Percentiles rank a stretch among this genome's conserved stretches.
phyloP scores from a whole-genome alignment of 2,113 vertebrate genomes.

The Recurvirostra avosetta region DNA sequence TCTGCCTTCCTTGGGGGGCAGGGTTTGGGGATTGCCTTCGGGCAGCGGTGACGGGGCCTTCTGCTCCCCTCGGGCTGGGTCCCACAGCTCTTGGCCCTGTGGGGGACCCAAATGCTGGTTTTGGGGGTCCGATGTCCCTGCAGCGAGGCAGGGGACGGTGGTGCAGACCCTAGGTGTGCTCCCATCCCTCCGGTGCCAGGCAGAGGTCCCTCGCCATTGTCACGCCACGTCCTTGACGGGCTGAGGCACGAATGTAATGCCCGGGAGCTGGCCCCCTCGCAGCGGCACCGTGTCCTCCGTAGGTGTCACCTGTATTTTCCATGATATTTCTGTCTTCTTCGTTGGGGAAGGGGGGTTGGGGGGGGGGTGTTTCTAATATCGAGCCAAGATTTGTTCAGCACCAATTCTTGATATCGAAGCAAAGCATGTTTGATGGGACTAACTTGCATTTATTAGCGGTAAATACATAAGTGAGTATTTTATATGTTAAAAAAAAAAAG shows the following conservation, averaged over 20 bases:
- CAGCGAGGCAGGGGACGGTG: not conserved
- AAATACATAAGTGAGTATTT: slow-evolving; percentile 51
- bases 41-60: not conserved
- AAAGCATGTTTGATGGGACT: slow-evolving; percentile 27
- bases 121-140: not conserved
- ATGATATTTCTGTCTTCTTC: slow-evolving; percentile 5
- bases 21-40: not conserved
- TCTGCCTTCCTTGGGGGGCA: not conserved
- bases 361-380: slow-evolving; percentile 3
- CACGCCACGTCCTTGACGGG: fast-evolving
- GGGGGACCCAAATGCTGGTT: not conserved
- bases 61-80: not conserved
- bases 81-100: not conserved
- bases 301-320: slow-evolving; percentile 36
- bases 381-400: slow-evolving; percentile 31
- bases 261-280: not conserved
- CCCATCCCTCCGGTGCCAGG: not conserved
- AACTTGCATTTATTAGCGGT: slow-evolving; percentile 36
- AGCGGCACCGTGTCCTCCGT: not conserved
- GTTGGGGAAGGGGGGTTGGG: not conserved
- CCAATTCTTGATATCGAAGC: slow-evolving; percentile 24
- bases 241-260: not conserved
- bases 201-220: not conserved
- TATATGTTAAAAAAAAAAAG: slow-evolving; percentile 1
- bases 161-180: not conserved